Evolutionary conservation across 2,113 vertebrate genomes (phyloP).

Genomic region (Percopsis transmontana): DNA sequence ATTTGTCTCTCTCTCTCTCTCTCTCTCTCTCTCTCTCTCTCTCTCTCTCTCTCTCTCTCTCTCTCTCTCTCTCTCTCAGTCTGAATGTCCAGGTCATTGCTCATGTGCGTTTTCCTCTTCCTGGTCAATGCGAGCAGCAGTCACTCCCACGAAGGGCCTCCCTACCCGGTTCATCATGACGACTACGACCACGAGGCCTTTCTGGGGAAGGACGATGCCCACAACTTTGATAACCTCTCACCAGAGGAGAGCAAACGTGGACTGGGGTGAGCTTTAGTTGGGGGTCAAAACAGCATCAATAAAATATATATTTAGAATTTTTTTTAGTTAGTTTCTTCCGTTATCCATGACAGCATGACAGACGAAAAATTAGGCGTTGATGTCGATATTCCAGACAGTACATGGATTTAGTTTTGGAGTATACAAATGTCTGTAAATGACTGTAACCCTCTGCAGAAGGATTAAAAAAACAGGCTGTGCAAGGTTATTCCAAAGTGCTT

Average conservation of each 20-base stretch:
- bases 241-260: slow-evolving; percentile 91
- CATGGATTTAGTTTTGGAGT: too few species aligned
- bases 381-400: too few species aligned
- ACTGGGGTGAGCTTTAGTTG: slow-evolving; percentile 80
- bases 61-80: not conserved
- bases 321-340: too few species aligned
- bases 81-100: slow-evolving; percentile 75
- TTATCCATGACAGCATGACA: not conserved
- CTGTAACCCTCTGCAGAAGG: not conserved
- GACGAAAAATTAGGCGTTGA: too few species aligned
- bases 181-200: slow-evolving; percentile 95
- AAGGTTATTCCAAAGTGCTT: not conserved
- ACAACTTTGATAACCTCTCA: slow-evolving; percentile 87
- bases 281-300: not conserved
- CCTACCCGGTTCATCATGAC: slow-evolving; percentile 84
- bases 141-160: slow-evolving; percentile 84
- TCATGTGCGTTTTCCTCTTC: slow-evolving; percentile 81
- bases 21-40: slow-evolving; percentile 3
- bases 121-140: slow-evolving; percentile 80
- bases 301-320: too few species aligned
- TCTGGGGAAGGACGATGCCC: slow-evolving; percentile 86
- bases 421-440: not conserved
- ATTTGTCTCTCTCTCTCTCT: too few species aligned
- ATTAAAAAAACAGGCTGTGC: not conserved
- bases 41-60: not conserved